A percentile compares a stretch with the other conserved stretches of the same genome.
Conservation (phyloP, 1,140 invertebrate species). For the Calliopsis andreniformis region DNA sequence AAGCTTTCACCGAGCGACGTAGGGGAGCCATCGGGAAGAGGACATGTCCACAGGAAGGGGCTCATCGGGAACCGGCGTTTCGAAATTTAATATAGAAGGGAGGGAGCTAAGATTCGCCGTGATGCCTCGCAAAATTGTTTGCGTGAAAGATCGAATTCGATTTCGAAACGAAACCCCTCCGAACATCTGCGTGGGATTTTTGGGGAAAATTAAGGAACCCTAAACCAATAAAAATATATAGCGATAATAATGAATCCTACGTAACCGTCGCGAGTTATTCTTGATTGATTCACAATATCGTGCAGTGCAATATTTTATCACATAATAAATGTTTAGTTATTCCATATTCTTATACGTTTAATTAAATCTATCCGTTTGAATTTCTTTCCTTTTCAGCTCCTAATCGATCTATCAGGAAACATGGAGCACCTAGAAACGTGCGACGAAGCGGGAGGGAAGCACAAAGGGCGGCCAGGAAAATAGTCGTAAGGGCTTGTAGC, state of each 20-base stretch:
- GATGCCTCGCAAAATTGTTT: conserved; percentile 5
- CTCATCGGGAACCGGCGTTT: conserved; percentile 1
- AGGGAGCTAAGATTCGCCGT: conserved; percentile 13
- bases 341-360: no score
- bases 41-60: conserved; percentile 14
- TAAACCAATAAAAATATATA: background rate
- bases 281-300: background rate
- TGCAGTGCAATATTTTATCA: no score
- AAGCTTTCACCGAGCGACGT: conserved; percentile 33
- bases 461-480: conserved; percentile 9
- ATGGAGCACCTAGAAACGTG: background rate
- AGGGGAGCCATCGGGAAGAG: conserved; percentile 26
- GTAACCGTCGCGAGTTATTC: no score
- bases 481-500: conserved; percentile 42
- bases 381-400: background rate
- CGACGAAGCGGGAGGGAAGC: background rate
- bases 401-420: conserved; percentile 10
- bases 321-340: no score
- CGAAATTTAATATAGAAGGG: conserved; percentile 46
- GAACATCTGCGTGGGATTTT: background rate
- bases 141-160: conserved; percentile 11
- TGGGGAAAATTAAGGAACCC: background rate
- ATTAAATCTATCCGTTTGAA: background rate
- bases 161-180: background rate
- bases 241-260: background rate